These are phyloP conservation scores for Pyrgilauda ruficollis DNA, from an alignment of 2,113 vertebrate species.

Conservation along the genomic window DNA sequence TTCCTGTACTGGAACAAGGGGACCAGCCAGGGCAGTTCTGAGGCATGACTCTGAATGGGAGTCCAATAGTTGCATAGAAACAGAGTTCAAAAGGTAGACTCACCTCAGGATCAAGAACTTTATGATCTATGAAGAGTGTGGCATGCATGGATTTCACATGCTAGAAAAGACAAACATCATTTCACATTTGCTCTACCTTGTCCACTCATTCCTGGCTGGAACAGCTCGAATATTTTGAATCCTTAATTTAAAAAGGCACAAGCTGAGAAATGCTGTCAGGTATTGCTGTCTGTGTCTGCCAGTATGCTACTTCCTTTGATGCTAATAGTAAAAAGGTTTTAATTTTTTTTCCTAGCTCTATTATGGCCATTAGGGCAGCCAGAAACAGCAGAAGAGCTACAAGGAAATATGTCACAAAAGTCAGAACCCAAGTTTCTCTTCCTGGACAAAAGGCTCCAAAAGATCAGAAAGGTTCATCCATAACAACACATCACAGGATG, in stretches of 20 bases:
- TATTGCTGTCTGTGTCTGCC: background rate
- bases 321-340: background rate
- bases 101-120: background rate
- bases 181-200: background rate
- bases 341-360: background rate
- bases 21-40: background rate
- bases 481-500: background rate
- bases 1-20: background rate
- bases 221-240: background rate
- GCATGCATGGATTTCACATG: background rate
- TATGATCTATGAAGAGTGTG: background rate
- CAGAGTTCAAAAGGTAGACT: constrained; percentile 10
- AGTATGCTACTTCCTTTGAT: background rate
- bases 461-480: background rate
- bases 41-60: background rate
- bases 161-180: background rate
- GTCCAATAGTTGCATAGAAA: background rate
- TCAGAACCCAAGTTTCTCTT: background rate
- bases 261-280: background rate
- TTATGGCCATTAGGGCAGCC: background rate
- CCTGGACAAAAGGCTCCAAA: background rate
- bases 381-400: background rate
- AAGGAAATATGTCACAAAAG: background rate
- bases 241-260: background rate
- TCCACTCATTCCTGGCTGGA: background rate